These are phyloP conservation scores for Eupristina koningsbergeri DNA, from an alignment of 1,140 invertebrate genomes.

Conservation along the genomic window DNA sequence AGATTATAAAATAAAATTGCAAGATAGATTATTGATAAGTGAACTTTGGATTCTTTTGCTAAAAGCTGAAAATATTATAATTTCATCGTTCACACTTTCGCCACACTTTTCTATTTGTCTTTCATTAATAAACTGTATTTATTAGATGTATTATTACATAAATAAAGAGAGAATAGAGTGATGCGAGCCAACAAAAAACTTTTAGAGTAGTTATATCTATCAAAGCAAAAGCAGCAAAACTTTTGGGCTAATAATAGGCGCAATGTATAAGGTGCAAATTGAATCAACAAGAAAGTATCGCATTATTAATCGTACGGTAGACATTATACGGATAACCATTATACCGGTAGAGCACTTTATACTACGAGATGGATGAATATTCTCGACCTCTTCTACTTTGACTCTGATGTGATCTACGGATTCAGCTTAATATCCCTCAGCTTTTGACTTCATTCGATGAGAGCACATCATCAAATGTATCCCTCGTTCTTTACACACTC, in stretches of 20 bases:
- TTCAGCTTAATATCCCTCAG: conserved; percentile 70
- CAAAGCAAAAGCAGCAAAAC: neutral
- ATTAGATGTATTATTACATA: neutral
- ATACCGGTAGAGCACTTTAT: neutral
- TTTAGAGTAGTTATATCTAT: neutral
- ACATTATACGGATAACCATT: neutral
- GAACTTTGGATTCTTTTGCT: too few relatives aligned
- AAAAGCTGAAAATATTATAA: too few relatives aligned
- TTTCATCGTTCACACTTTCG: too few relatives aligned
- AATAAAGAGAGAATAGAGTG: neutral
- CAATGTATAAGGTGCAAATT: neutral
- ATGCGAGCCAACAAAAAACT: neutral
- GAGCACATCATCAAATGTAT: conserved; percentile 62
- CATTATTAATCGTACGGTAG: conserved; percentile 15
- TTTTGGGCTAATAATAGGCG: neutral
- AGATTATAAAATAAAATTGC: too few relatives aligned
- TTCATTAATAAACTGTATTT: neutral
- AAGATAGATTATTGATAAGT: too few relatives aligned
- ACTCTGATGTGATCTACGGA: conserved; percentile 72
- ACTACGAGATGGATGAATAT: conserved; percentile 61
- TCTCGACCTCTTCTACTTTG: conserved; percentile 62
- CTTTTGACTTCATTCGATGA: conserved; percentile 72
- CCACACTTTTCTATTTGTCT: too few relatives aligned
- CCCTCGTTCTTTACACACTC: conserved; percentile 59
- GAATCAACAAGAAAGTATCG: neutral